Conservation (phyloP, 2,797 vertebrate genomes). For the Periophthalmus magnuspinnatus region DNA sequence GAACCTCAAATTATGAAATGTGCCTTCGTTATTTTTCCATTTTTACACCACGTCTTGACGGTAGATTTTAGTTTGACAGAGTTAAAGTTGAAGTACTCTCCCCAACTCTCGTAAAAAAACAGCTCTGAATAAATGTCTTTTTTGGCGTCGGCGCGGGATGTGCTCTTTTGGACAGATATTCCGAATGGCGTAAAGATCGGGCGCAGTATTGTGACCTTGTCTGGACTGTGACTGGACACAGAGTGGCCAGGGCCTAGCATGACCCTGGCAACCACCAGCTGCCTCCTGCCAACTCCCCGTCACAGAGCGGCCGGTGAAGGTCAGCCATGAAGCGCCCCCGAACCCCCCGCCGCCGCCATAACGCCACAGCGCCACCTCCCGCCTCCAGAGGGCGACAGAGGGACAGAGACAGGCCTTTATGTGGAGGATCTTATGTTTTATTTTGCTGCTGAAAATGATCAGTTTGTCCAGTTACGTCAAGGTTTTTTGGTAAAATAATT, state of each 20-base stretch:
- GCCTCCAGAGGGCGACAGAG: not conserved
- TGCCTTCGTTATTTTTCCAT: not conserved
- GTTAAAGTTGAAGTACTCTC: not conserved
- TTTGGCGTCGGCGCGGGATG: not conserved
- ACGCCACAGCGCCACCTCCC: constrained; percentile 5
- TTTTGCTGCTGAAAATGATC: too few relatives aligned
- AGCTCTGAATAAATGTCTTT: not conserved
- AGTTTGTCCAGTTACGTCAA: too few relatives aligned
- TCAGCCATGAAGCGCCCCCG: constrained; percentile 49
- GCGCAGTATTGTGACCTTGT: constrained; percentile 61
- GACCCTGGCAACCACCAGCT: constrained; percentile 69
- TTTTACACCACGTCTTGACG: not conserved
- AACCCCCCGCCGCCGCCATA: not conserved
- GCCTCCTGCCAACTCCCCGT: constrained; percentile 60
- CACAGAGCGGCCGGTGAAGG: constrained; percentile 60
- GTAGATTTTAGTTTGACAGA: not conserved
- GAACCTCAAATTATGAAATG: not conserved
- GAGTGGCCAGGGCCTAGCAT: constrained; percentile 66
- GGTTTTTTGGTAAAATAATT: too few relatives aligned
- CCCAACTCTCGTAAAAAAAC: not conserved
- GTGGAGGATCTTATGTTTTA: too few relatives aligned
- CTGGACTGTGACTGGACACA: constrained; percentile 54
- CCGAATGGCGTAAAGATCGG: not conserved
- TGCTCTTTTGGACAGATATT: not conserved
- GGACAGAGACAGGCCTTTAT: too few relatives aligned